Conservation (phyloP, 2,888 invertebrate species). For the Erannis defoliaria region DNA sequence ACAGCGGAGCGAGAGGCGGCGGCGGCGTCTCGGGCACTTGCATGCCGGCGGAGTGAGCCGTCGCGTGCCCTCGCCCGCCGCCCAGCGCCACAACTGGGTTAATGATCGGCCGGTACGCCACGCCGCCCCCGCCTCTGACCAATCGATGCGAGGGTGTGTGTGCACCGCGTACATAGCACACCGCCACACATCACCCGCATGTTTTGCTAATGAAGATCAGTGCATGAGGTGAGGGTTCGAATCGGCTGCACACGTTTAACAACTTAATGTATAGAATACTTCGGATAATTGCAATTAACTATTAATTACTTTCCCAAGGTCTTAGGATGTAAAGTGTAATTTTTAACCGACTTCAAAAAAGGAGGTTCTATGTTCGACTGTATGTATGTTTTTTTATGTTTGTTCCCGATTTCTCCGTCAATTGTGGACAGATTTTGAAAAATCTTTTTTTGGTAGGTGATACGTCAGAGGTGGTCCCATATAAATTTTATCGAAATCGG, state of each 20-base stretch:
- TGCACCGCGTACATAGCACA: conserved; percentile 29
- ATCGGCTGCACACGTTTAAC: neutral
- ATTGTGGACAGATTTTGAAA: too few relatives aligned
- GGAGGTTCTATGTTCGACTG: too few relatives aligned
- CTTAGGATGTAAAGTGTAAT: too few relatives aligned
- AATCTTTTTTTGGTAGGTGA: too few relatives aligned
- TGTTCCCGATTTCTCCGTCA: too few relatives aligned
- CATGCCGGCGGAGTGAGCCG: conserved; percentile 71
- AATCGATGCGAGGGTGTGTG: conserved; percentile 76
- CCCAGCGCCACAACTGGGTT: conserved; percentile 83
- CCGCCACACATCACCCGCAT: neutral
- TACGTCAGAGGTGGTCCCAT: too few relatives aligned
- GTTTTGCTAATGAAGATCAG: neutral
- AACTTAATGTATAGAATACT: too few relatives aligned
- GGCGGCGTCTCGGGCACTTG: conserved; percentile 81
- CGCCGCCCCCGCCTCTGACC: conserved; percentile 75
- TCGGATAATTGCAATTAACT: too few relatives aligned
- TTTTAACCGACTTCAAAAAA: too few relatives aligned
- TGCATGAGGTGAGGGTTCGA: neutral
- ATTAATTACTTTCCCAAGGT: too few relatives aligned
- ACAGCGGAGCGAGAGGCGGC: conserved; percentile 90
- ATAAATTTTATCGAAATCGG: too few relatives aligned
- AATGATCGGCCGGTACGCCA: conserved; percentile 84
- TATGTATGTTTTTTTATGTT: too few relatives aligned
- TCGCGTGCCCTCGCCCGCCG: conserved; percentile 78